Base-by-base conservation (phyloP, 2,888 invertebrate species). In the Heteromyza rotundicornis region DNA sequence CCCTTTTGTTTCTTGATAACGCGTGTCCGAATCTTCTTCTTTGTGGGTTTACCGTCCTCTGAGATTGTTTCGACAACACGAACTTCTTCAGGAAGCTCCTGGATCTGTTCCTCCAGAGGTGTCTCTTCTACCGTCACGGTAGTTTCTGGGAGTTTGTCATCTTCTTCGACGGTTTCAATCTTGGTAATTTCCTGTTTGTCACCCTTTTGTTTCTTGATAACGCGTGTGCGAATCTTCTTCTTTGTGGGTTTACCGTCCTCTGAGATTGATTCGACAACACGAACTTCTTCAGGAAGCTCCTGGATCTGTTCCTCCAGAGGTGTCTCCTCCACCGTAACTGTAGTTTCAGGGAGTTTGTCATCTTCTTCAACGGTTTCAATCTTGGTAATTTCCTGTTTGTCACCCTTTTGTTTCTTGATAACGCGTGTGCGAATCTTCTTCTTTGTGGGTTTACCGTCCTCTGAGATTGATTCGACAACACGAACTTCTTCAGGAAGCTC, bases 321-420 rank as follows among this genome's bases (percentile, higher is more conserved):
- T 51, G 47, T 55, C 44, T 64, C 64, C 23, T 64, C 60, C 35
- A 64, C 58, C 12, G 64, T 64, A 12, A 64, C 64, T 19, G 62
- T 62, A 8, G 62, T 62, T 55, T 62, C 64, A 2, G 64, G 62
- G 24, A 57, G 50, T 36, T 62, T 64, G 57, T 62, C 62, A 57
- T 64, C 40, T 23, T 55, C 59, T 51, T 62, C 62, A 24, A 62
- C 62, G 22, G 62, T 62, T 8, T 58, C 62, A 40, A 40, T 40
- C 40, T 40, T 40, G 16, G 40, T 40, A 3, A 40, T n/a, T 40
- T 40, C 40, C 64, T 70, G 68, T 23, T 70, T 72, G 57, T 62
- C 67, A 22, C 68, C 72, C 65, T 70, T 71, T 17, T 68, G 53
- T 65, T 71, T 72, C 55, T 72, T 72, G 27, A 72, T 71, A 2